A percentile compares a stretch with the other conserved stretches of the same genome.
Evolutionary conservation across 2,113 vertebrate species (phyloP).

Genomic region (Nansenia antarctica): DNA sequence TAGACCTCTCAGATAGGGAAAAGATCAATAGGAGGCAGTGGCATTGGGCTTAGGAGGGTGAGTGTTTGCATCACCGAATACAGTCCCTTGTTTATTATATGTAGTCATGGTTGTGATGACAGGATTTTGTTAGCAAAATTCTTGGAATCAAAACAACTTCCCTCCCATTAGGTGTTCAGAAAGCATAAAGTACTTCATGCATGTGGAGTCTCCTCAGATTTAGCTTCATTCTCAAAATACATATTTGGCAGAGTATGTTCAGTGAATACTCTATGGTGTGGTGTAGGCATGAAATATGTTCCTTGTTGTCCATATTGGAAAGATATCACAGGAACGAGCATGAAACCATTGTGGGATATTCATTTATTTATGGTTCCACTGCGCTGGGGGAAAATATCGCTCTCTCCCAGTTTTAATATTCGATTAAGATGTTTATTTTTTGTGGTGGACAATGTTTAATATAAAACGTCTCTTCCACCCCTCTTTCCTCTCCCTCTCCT

Average conservation of each 20-base stretch:
- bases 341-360: conserved; percentile 45
- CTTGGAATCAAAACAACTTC: neutral
- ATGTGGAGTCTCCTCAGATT: neutral
- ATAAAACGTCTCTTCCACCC: conserved; percentile 29
- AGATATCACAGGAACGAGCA: conserved; percentile 22
- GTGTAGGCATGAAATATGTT: conserved; percentile 28
- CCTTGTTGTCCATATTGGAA: conserved; percentile 41
- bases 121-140: neutral
- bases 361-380: conserved; percentile 51
- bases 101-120: neutral
- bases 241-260: conserved; percentile 24
- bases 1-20: conserved; percentile 18
- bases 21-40: conserved; percentile 6
- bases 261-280: conserved; percentile 20
- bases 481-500: neutral
- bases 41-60: neutral
- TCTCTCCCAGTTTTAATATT: conserved; percentile 44
- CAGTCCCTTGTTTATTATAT: neutral
- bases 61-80: neutral
- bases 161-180: too few relatives aligned
- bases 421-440: conserved; percentile 57
- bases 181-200: neutral
- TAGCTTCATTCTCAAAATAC: conserved; percentile 2
- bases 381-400: conserved; percentile 39
- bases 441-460: conserved; percentile 35